phyloP scores from a whole-genome alignment of 2,797 vertebrate species.

The Distichodus sexfasciatus region DNA sequence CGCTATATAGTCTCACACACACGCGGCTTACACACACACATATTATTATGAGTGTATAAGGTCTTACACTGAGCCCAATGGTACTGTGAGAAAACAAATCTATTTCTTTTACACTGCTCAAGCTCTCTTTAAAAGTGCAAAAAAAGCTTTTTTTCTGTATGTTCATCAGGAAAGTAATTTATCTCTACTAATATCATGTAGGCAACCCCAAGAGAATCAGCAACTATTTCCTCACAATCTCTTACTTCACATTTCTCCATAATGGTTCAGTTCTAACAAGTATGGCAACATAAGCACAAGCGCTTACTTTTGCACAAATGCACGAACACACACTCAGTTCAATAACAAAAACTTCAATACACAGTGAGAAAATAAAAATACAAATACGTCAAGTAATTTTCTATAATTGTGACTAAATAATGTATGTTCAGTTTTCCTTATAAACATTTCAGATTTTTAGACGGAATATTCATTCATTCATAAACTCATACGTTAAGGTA shows the following conservation, averaged over 20 bases:
- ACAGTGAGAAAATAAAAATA: no score
- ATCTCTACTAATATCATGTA: no score
- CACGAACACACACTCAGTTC: constrained; percentile 43
- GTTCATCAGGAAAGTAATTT: no score
- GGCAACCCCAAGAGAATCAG: no score
- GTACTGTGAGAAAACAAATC: no score
- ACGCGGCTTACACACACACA: constrained; percentile 39
- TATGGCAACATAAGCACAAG: constrained; percentile 19
- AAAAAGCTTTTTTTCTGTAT: no score
- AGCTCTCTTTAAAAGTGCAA: no score
- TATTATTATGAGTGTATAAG: background rate
- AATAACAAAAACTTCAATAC: constrained; percentile 31
- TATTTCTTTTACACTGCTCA: no score
- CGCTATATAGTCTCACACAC: constrained; percentile 23
- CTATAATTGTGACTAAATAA: no score
- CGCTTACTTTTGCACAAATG: constrained; percentile 51
- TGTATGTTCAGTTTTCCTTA: constrained; percentile 10
- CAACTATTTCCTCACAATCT: no score
- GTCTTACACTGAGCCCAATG: background rate
- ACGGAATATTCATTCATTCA: background rate
- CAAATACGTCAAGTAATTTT: no score
- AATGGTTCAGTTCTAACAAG: background rate
- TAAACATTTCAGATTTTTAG: background rate
- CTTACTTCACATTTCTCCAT: no score
- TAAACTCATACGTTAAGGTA: background rate